Evolutionary conservation across 2,888 invertebrate genomes (phyloP).

Genomic region (Folsomia manolachei): DNA sequence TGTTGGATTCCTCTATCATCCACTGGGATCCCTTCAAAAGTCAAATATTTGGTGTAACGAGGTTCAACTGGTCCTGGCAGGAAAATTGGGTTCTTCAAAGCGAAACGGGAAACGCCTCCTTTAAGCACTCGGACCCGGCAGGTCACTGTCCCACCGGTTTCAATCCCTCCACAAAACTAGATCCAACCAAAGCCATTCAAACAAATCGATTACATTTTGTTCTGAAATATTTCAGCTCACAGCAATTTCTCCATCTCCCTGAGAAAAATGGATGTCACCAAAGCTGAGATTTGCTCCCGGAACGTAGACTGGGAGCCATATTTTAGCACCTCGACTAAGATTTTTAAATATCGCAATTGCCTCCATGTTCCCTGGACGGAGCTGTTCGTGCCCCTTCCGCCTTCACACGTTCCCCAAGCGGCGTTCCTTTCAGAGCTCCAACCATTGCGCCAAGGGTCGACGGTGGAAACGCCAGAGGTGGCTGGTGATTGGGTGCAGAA

Average conservation of each 20-base stretch:
- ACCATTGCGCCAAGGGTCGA: constrained; percentile 19
- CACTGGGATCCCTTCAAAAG: constrained; percentile 43
- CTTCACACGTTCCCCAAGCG: constrained; percentile 26
- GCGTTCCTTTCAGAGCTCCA: constrained; percentile 33
- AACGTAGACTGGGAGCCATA: constrained; percentile 45
- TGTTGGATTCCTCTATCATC: constrained; percentile 38
- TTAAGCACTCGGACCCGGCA: constrained; percentile 29
- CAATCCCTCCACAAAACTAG: constrained; percentile 44
- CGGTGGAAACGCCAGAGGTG: constrained; percentile 35
- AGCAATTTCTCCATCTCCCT: constrained; percentile 43
- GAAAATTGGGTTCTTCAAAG: constrained; percentile 38
- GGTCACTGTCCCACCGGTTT: constrained; percentile 39
- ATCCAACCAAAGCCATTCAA: background rate
- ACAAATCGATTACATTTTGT: too few relatives aligned
- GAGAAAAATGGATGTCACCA: constrained; percentile 43
- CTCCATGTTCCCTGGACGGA: constrained; percentile 43
- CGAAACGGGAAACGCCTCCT: constrained; percentile 31
- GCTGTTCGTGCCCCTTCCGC: constrained; percentile 40
- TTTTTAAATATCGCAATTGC: constrained; percentile 47
- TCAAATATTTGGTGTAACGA: constrained; percentile 30
- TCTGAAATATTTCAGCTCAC: constrained; percentile 18
- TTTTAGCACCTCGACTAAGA: constrained; percentile 37
- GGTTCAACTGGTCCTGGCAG: constrained; percentile 43
- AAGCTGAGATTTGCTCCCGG: constrained; percentile 39
- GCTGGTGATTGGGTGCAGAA: background rate